Conservation (phyloP, 2,888 invertebrate species). For the Drosophila neotestacea region DNA sequence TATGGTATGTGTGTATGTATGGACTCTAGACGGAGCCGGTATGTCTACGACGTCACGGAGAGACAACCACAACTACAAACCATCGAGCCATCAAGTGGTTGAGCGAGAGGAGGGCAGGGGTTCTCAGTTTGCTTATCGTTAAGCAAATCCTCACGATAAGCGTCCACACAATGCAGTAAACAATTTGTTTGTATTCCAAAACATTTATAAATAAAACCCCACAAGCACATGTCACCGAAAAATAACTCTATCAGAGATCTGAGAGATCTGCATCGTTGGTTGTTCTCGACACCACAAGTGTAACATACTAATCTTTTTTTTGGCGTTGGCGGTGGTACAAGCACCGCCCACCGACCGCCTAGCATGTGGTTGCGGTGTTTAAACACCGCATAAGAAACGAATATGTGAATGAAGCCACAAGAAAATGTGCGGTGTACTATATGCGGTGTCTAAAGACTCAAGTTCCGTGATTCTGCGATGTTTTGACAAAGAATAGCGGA, state of each 20-base stretch:
- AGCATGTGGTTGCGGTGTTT: no score
- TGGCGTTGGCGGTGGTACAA: no score
- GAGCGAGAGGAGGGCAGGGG: not conserved
- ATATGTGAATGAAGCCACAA: no score
- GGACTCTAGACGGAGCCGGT: slow-evolving; percentile 38
- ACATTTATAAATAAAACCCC: slow-evolving; percentile 25
- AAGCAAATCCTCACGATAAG: slow-evolving; percentile 40
- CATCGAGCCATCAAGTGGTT: not conserved
- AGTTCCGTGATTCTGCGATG: no score
- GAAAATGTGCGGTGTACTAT: no score
- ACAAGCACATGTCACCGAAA: slow-evolving; percentile 12
- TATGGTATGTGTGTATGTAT: not conserved
- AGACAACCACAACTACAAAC: not conserved
- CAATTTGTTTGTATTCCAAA: slow-evolving; percentile 14
- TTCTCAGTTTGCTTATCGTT: slow-evolving; percentile 31
- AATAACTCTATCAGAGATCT: slow-evolving; percentile 1
- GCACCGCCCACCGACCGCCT: no score
- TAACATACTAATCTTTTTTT: no score
- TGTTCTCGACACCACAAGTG: no score
- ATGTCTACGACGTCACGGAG: slow-evolving; percentile 34
- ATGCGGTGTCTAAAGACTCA: no score
- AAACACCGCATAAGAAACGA: no score
- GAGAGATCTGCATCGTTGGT: no score
- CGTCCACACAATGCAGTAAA: slow-evolving; percentile 33
- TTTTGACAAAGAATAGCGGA: no score